Evolutionary conservation across 1,140 invertebrate genomes (phyloP).

Genomic region (Pemphigus obesinymphae): DNA sequence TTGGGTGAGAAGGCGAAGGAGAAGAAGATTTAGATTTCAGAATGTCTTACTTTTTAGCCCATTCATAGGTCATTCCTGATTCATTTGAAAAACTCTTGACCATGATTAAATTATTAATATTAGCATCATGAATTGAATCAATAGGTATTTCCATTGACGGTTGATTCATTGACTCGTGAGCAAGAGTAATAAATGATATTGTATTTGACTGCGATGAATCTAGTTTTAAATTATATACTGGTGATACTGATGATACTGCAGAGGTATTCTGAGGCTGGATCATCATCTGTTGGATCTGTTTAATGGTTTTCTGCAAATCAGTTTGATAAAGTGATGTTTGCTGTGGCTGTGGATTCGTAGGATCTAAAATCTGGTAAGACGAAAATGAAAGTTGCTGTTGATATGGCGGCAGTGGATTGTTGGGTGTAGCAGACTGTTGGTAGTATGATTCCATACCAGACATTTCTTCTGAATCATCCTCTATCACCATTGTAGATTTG

Average conservation of each 20-base stretch:
- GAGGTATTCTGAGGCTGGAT: not conserved
- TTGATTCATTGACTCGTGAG: not conserved
- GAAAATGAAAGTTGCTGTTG: not conserved
- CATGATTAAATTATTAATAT: constrained; percentile 4
- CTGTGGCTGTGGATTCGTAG: not conserved
- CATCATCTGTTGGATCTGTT: not conserved
- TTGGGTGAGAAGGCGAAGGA: too few relatives aligned
- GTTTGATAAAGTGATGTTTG: not conserved
- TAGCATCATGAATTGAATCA: not conserved
- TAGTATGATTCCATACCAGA: not conserved
- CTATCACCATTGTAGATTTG: constrained; percentile 5
- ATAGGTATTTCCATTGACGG: not conserved
- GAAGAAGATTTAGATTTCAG: too few relatives aligned
- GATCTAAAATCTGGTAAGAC: not conserved
- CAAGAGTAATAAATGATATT: too few relatives aligned
- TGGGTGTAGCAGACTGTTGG: not conserved
- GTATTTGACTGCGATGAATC: too few relatives aligned
- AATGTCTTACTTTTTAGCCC: constrained; percentile 18
- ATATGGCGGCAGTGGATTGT: not conserved
- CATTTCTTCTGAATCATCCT: constrained; percentile 23
- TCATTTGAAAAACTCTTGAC: constrained; percentile 27
- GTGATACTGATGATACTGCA: not conserved
- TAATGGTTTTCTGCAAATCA: not conserved
- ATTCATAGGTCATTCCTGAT: constrained; percentile 31
- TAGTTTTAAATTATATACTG: not conserved